Evolutionary conservation across 2,888 invertebrate genomes (phyloP).

Genomic region (Dryocosmus kuriphilus): DNA sequence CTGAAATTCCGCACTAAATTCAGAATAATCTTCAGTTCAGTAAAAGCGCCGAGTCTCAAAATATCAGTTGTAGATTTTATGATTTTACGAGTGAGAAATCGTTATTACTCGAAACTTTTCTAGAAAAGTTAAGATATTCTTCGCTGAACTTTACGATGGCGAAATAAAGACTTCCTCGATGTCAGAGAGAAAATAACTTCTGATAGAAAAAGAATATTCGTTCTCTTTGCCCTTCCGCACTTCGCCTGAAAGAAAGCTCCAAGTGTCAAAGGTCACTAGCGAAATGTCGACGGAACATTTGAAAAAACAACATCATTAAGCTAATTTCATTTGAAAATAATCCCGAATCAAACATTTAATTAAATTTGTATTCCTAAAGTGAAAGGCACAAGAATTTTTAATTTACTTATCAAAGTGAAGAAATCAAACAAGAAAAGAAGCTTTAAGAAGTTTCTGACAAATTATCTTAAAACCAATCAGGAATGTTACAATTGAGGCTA

Average conservation of each 20-base stretch:
- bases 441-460: neutral
- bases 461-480: constrained; percentile 12
- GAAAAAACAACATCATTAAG: neutral
- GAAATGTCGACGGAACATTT: neutral
- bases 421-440: neutral
- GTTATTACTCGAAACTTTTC: neutral
- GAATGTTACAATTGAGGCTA: constrained; percentile 21
- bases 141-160: neutral
- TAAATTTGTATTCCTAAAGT: too few relatives aligned
- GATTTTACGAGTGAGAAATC: constrained; percentile 4
- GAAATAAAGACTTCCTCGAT: neutral
- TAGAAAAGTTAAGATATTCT: constrained; percentile 13
- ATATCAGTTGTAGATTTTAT: neutral
- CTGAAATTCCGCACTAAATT: neutral
- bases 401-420: neutral
- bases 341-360: too few relatives aligned
- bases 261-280: neutral
- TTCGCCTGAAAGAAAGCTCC: neutral
- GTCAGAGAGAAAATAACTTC: constrained; percentile 4
- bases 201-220: constrained; percentile 12
- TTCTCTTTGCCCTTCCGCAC: constrained; percentile 1
- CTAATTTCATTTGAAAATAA: neutral
- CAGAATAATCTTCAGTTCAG: neutral
- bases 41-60: neutral
- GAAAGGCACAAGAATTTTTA: too few relatives aligned